These are phyloP conservation scores for Helicoverpa assulta DNA, from an alignment of 2,888 invertebrate genomes.

Conservation along the genomic window DNA sequence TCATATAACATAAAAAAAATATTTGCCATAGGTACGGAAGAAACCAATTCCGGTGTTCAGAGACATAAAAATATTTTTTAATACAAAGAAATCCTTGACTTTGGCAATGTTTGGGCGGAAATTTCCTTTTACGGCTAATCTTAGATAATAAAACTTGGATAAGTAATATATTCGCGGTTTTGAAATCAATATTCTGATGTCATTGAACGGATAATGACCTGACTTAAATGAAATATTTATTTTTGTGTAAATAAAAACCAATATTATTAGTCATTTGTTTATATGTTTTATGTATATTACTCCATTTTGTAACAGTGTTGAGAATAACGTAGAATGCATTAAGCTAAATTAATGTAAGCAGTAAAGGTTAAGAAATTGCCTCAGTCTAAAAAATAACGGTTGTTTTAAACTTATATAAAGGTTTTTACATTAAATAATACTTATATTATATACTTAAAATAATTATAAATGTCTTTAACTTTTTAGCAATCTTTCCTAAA, in stretches of 20 bases:
- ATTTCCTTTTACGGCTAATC: conserved; percentile 28
- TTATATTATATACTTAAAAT: no score
- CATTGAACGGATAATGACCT: conserved; percentile 23
- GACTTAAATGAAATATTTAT: conserved; percentile 6
- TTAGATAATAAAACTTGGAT: conserved; percentile 8
- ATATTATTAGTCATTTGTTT: not conserved
- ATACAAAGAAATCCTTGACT: conserved; percentile 22
- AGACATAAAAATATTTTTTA: not conserved
- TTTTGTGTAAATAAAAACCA: not conserved
- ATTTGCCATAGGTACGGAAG: conserved; percentile 16
- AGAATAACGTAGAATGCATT: not conserved
- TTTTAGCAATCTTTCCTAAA: no score
- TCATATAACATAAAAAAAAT: not conserved
- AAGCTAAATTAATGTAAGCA: no score
- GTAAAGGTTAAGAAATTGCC: no score
- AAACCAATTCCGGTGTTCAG: conserved; percentile 23
- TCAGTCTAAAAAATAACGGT: no score
- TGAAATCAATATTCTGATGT: conserved; percentile 34
- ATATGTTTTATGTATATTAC: not conserved
- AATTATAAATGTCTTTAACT: no score
- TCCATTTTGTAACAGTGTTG: not conserved
- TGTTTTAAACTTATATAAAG: no score
- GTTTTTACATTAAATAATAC: no score
- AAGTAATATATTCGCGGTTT: conserved; percentile 27
- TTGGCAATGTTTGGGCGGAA: conserved; percentile 33